A percentile compares a stretch with the other conserved stretches of the same genome.
Evolutionary conservation across 2,797 vertebrate genomes (phyloP).

Genomic region (Sorex maritimensis): DNA sequence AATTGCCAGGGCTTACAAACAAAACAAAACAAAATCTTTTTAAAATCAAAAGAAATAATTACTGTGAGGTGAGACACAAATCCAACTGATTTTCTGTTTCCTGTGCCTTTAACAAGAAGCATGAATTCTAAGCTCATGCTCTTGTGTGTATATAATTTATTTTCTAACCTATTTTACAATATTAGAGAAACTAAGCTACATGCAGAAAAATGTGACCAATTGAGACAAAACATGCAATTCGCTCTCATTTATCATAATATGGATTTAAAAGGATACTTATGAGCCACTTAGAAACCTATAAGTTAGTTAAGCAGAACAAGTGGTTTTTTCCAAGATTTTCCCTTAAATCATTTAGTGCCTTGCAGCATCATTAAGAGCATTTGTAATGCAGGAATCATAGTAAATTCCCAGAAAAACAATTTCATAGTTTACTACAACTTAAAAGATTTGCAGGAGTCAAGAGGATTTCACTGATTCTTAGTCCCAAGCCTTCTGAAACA

Average conservation of each 20-base stretch:
- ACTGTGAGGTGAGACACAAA: neutral
- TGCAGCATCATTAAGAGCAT: slow-evolving; percentile 54
- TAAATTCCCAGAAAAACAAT: slow-evolving; percentile 3
- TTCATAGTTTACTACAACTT: neutral
- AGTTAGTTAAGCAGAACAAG: slow-evolving; percentile 73
- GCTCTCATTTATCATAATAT: slow-evolving; percentile 74
- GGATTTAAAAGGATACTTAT: slow-evolving; percentile 75
- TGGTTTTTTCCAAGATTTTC: slow-evolving; percentile 51
- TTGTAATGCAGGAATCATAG: slow-evolving; percentile 8
- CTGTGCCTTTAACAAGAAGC: neutral
- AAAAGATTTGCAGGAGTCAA: neutral
- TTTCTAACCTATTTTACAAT: slow-evolving; percentile 57
- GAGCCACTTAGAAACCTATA: slow-evolving; percentile 64
- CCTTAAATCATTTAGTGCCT: slow-evolving; percentile 59
- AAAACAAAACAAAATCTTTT: neutral
- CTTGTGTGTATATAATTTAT: slow-evolving; percentile 51
- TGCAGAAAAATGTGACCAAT: slow-evolving; percentile 68
- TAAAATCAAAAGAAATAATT: neutral
- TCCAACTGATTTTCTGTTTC: neutral
- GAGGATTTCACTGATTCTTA: neutral
- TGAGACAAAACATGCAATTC: slow-evolving; percentile 62
- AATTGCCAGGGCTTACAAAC: neutral
- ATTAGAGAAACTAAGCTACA: slow-evolving; percentile 41
- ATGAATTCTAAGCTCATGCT: neutral
- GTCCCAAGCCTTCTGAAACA: neutral